Evolutionary conservation across 2,797 vertebrate species (phyloP).

Genomic region (Salmo trutta): DNA sequence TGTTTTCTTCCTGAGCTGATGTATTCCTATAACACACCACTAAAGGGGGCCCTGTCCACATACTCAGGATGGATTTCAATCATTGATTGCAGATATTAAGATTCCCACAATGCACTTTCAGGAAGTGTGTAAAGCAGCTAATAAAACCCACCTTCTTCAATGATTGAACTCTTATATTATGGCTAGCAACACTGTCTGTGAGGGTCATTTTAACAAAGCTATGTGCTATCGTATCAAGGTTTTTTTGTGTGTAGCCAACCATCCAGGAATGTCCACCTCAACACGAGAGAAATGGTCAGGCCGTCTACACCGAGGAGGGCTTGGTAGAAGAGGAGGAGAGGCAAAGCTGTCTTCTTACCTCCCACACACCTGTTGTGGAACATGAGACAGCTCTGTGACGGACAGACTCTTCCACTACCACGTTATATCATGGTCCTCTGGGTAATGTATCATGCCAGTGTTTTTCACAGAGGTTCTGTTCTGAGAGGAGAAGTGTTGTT

Average conservation of each 20-base stretch:
- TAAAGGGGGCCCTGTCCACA: not conserved
- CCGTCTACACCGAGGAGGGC: constrained; percentile 18
- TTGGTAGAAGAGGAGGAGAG: constrained; percentile 32
- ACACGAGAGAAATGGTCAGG: constrained; percentile 52
- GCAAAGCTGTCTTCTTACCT: constrained; percentile 39
- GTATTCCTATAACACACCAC: not conserved
- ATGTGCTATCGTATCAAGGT: too few species aligned
- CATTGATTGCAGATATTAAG: not conserved
- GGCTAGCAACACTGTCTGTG: too few species aligned
- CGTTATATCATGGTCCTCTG: not conserved
- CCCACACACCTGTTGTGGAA: constrained; percentile 37
- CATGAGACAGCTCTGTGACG: constrained; percentile 68
- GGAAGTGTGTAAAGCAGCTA: not conserved
- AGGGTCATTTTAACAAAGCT: too few species aligned
- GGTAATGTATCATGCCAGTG: not conserved
- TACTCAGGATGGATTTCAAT: not conserved
- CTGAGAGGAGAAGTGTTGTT: not conserved
- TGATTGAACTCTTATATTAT: too few species aligned
- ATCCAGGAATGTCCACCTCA: constrained; percentile 22
- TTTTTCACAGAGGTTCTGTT: not conserved
- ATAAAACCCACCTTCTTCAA: not conserved
- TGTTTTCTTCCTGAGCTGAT: not conserved
- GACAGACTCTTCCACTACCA: not conserved
- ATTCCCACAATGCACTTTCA: not conserved
- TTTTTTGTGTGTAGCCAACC: constrained; percentile 36